Percentiles rank a stretch among this genome's conserved stretches.
Evolutionary conservation across 2,113 vertebrate genomes (phyloP).

Genomic region (Otis tarda): DNA sequence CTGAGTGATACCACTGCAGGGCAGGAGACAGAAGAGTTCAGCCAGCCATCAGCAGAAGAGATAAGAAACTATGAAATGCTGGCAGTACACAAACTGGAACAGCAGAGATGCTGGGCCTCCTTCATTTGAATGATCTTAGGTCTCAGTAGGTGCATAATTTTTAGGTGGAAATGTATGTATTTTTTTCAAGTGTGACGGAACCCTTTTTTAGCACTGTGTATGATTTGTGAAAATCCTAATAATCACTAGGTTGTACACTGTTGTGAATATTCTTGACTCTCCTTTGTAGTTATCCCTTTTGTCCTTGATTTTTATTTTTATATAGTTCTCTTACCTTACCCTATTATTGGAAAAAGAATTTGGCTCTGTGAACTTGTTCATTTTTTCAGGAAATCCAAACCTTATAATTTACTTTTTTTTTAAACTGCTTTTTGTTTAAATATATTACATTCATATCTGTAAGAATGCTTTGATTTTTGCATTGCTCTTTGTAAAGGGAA

Average conservation of each 20-base stretch:
- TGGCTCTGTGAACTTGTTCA: background rate
- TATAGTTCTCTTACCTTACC: background rate
- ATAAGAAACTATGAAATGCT: background rate
- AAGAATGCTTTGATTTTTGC: slow-evolving; percentile 4
- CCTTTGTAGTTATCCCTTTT: background rate
- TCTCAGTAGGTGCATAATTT: background rate
- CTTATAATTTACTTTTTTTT: background rate
- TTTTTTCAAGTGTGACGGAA: background rate
- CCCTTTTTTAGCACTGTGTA: background rate
- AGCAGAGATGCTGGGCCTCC: background rate
- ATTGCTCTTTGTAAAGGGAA: background rate
- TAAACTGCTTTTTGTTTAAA: background rate
- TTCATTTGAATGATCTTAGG: background rate
- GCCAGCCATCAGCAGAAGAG: background rate
- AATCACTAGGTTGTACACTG: background rate
- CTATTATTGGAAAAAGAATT: background rate
- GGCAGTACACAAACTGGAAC: background rate
- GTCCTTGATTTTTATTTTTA: background rate
- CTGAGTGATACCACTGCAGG: slow-evolving; percentile 10
- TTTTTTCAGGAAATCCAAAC: background rate
- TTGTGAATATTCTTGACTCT: background rate
- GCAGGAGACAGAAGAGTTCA: slow-evolving; percentile 11
- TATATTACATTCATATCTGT: background rate
- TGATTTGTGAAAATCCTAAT: background rate
- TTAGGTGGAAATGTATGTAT: background rate